Conservation (phyloP, 2,888 invertebrate genomes). For the Lysandra bellargus region DNA sequence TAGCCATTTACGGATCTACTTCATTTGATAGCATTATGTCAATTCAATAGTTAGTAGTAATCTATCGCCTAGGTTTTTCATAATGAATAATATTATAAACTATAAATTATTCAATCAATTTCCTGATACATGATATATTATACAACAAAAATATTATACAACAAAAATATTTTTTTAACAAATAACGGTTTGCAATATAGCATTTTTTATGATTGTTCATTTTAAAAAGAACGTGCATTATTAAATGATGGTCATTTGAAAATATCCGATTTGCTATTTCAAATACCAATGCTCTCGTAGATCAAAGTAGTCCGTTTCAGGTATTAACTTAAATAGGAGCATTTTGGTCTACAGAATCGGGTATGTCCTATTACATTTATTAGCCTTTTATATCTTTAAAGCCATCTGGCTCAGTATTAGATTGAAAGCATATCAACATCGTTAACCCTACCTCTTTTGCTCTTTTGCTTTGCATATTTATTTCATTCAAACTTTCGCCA, state of each 20-base stretch:
- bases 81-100: no score
- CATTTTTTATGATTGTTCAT: no score
- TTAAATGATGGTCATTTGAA: neutral
- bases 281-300: neutral
- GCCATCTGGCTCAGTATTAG: neutral
- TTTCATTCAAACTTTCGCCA: neutral
- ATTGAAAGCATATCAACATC: neutral
- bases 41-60: no score
- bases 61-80: no score
- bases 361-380: constrained; percentile 7
- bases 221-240: no score
- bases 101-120: no score
- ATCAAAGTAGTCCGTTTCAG: neutral
- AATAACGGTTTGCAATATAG: no score
- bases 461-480: neutral
- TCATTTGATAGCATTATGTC: no score
- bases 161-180: no score
- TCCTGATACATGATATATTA: no score
- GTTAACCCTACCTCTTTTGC: neutral
- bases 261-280: neutral
- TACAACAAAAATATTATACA: no score
- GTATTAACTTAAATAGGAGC: neutral
- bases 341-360: neutral
- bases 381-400: neutral
- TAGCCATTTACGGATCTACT: no score